Percentiles rank a stretch among this genome's conserved stretches.
Evolutionary conservation across 2,113 vertebrate species (phyloP).

Genomic region (Accipiter cooperii): DNA sequence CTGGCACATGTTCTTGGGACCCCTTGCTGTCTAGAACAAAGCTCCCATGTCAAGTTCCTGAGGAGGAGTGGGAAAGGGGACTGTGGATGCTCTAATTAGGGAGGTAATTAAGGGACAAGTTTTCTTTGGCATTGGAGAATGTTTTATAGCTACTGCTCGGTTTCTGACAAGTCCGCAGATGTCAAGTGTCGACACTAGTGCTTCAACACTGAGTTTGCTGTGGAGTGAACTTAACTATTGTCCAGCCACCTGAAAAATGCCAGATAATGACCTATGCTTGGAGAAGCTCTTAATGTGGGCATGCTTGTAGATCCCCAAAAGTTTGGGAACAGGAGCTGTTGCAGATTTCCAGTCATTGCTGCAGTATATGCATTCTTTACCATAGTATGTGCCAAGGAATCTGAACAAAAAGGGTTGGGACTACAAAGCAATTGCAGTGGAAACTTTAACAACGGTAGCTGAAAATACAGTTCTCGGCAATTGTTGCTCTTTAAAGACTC

Average conservation of each 20-base stretch:
- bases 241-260: neutral
- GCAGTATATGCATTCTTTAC: neutral
- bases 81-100: conserved; percentile 24
- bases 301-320: neutral
- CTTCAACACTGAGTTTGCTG: neutral
- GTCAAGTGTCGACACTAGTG: neutral
- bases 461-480: neutral
- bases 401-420: neutral
- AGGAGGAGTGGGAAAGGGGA: neutral
- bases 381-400: neutral
- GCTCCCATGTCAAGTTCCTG: neutral
- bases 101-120: conserved; percentile 28
- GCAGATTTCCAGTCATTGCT: neutral
- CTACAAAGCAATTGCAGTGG: neutral
- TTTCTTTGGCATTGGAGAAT: neutral
- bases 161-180: neutral
- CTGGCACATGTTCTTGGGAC: neutral
- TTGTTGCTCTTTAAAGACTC: neutral
- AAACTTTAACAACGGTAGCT: neutral
- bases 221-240: neutral
- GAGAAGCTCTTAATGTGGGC: neutral
- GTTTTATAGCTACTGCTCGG: neutral
- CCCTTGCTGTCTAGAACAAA: neutral
- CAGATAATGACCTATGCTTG: neutral
- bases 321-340: neutral